A percentile compares a stretch with the other conserved stretches of the same genome.
Conservation (phyloP, 1,140 invertebrate species). For the Oscheius sp. region DNA sequence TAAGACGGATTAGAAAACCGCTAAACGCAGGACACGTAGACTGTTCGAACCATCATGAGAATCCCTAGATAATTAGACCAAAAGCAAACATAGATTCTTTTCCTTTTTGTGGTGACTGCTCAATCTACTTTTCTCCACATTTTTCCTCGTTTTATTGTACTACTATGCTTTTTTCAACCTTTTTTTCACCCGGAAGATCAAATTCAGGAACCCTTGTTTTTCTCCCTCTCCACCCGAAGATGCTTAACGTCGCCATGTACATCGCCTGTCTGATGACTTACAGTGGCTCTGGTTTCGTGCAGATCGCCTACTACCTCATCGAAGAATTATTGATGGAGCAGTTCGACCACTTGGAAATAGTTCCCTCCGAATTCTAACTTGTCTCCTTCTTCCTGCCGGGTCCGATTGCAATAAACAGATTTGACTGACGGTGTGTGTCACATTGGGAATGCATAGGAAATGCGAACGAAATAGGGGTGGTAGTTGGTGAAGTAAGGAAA, state of each 20-base stretch:
- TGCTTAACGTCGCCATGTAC: not conserved
- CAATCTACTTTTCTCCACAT: not conserved
- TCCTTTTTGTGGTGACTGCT: not conserved
- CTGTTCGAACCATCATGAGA: too few relatives aligned
- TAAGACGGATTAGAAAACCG: too few relatives aligned
- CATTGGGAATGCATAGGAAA: not conserved
- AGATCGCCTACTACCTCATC: not conserved
- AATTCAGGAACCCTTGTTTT: not conserved
- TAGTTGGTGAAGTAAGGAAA: not conserved
- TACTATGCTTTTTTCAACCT: not conserved
- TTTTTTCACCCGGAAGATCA: not conserved
- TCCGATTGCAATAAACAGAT: not conserved
- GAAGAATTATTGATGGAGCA: not conserved
- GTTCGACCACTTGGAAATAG: not conserved
- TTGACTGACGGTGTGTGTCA: not conserved
- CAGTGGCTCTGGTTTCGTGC: not conserved
- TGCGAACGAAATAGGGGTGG: not conserved
- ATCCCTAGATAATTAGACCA: not conserved
- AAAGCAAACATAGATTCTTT: not conserved
- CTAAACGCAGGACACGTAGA: too few relatives aligned
- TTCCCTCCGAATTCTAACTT: not conserved
- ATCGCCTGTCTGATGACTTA: not conserved
- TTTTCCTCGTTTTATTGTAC: not conserved
- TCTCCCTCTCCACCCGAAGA: not conserved
- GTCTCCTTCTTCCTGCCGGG: not conserved